Evolutionary conservation across 1,140 invertebrate genomes (phyloP).

Genomic region (Drosophila pachea): DNA sequence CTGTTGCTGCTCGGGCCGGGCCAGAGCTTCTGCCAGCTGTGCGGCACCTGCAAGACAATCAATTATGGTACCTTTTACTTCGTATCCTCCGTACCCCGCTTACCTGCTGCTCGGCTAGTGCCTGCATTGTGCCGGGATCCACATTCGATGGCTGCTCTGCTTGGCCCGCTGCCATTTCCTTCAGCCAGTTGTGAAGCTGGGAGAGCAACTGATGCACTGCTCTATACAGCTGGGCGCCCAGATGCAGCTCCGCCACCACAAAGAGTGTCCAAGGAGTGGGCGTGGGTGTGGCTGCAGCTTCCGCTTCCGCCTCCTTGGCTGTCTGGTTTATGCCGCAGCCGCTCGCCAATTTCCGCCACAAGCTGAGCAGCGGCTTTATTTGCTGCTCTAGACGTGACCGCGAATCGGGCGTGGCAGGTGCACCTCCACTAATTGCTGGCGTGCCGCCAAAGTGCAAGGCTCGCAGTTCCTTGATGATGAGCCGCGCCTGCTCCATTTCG

Average conservation of each 20-base stretch:
- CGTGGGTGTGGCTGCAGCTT: conserved; percentile 81
- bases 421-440: neutral
- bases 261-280: conserved; percentile 81
- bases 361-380: conserved; percentile 84
- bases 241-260: conserved; percentile 59
- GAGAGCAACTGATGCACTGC: conserved; percentile 65
- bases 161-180: conserved; percentile 38
- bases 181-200: conserved; percentile 58
- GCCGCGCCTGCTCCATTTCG: conserved; percentile 58
- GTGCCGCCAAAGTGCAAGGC: conserved; percentile 57
- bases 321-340: conserved; percentile 56
- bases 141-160: conserved; percentile 26
- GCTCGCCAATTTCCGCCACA: conserved; percentile 88
- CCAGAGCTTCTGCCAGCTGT: conserved; percentile 87
- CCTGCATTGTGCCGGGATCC: conserved; percentile 35
- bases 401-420: conserved; percentile 1
- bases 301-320: conserved; percentile 44
- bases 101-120: conserved; percentile 81
- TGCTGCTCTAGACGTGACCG: conserved; percentile 78
- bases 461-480: conserved; percentile 64
- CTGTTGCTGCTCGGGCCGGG: conserved; percentile 86
- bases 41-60: conserved; percentile 83
- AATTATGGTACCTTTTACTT: too few relatives aligned
- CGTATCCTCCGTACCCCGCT: neutral
- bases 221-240: conserved; percentile 51